Evolutionary conservation across 2,888 invertebrate genomes (phyloP).

Genomic region (Chrysolina haemoptera): DNA sequence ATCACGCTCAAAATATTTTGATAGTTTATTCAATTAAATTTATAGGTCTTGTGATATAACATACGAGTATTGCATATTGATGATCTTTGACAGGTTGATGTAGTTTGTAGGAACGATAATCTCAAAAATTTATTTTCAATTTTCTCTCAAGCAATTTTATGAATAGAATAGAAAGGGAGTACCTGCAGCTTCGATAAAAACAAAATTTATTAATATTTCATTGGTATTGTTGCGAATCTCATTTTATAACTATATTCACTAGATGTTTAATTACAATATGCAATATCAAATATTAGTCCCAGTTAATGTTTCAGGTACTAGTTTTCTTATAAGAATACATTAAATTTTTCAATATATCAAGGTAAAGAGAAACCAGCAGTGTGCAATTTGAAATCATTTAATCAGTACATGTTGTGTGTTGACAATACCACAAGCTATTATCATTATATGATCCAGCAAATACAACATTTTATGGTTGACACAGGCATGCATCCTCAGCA

Average conservation of each 20-base stretch:
- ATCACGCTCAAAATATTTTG: no score
- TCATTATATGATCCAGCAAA: background rate
- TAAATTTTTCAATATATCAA: background rate
- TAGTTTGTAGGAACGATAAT: no score
- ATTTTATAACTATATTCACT: background rate
- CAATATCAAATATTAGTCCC: no score
- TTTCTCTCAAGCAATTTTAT: no score
- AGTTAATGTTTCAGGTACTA: background rate
- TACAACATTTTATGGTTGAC: background rate
- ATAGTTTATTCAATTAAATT: no score
- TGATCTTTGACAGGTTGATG: no score
- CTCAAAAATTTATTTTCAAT: no score
- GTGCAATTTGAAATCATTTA: background rate
- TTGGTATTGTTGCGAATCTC: background rate
- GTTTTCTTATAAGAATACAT: background rate
- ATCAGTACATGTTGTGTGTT: background rate
- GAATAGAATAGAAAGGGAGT: no score
- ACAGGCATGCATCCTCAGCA: background rate
- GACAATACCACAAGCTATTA: conserved; percentile 1
- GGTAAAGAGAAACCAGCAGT: background rate
- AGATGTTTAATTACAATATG: no score
- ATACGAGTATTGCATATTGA: no score
- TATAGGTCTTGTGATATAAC: no score
- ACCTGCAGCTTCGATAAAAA: background rate
- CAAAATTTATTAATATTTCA: background rate